Base-by-base conservation (phyloP, 2,797 vertebrate genomes). In the Champsocephalus gunnari region DNA sequence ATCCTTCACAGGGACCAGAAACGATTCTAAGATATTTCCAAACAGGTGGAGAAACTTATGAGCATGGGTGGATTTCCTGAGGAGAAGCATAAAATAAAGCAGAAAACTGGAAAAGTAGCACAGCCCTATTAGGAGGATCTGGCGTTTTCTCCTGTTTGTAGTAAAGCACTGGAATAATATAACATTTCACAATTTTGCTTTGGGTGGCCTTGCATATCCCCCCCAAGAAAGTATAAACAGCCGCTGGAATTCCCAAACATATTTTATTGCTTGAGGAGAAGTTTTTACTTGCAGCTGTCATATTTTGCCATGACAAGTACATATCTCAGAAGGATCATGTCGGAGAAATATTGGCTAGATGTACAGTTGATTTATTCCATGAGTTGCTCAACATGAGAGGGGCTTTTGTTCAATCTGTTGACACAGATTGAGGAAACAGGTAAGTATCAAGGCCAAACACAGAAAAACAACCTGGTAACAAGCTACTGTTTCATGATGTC, bases 41-140 rank as follows among this genome's bases (percentile, higher is more conserved):
- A 95, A 91, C 93, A 93, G 92, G 92, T 95, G 92, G 91, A 92
- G 92, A 91, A 93, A 93, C 92, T 88, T 93, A 92, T 93, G 90
- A 90, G 86, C 85, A 89, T 90, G 89, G 88, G 91, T 93, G 85
- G 86, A 94, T 92, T 94, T 93, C 89, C 90, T 93, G 86, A 90
- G 87, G 59, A 89, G 86, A 90, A 85, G 89, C 88, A 92, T 86
- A 93, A 94, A 92, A 90, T 89, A 87, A 79, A 75, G 85, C 86
- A 89, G 85, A 87, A 88, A 88, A 82, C 72, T 89, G 88, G 87
- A 91, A 93, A 91, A 86, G 89, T 80, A 74, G 83, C 66, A 58
- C 84, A 79, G 74, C 76, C 87, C 79, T 82, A 69, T 90, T 89
- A 85, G 78, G 19, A 86, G 82, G 73, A 79, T 77, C 82, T 92